Evolutionary conservation across 2,113 vertebrate species (phyloP).

Genomic region (Periophthalmodon schlosseri): DNA sequence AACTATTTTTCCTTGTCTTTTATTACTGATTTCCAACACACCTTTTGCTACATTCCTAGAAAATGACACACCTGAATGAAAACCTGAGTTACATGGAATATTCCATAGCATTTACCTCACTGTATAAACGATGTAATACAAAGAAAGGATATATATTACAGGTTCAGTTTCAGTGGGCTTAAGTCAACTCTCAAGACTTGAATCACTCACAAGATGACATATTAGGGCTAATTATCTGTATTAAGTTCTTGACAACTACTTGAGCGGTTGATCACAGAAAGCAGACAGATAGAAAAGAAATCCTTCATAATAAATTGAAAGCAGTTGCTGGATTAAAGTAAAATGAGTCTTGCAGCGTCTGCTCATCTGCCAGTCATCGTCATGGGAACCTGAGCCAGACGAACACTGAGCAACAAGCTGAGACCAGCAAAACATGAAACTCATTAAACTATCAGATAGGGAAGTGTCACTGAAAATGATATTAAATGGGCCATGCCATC

Average conservation of each 20-base stretch:
- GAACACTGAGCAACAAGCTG: neutral
- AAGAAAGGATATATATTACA: neutral
- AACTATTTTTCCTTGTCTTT: conserved; percentile 2
- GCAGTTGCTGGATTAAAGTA: conserved; percentile 11
- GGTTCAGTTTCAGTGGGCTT: neutral
- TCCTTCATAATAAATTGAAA: conserved; percentile 11
- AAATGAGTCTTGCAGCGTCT: conserved; percentile 9
- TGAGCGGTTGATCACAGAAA: neutral
- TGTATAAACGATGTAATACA: neutral
- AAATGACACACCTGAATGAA: conserved; percentile 37
- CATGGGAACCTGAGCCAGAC: conserved; percentile 15
- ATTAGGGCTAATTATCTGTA: neutral
- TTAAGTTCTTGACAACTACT: neutral
- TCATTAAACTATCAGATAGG: conserved; percentile 8
- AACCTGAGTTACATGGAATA: conserved; percentile 28
- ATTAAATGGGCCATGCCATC: neutral
- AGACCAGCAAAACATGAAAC: neutral
- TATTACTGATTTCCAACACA: conserved; percentile 26
- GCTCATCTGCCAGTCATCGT: neutral
- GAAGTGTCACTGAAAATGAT: neutral
- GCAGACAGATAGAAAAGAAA: conserved; percentile 3
- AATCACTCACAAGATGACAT: conserved; percentile 6
- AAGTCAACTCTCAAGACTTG: neutral
- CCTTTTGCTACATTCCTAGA: conserved; percentile 21
- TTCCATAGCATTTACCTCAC: conserved; percentile 7